Evolutionary conservation across 2,113 vertebrate genomes (phyloP).

Genomic region (Chauna torquata): DNA sequence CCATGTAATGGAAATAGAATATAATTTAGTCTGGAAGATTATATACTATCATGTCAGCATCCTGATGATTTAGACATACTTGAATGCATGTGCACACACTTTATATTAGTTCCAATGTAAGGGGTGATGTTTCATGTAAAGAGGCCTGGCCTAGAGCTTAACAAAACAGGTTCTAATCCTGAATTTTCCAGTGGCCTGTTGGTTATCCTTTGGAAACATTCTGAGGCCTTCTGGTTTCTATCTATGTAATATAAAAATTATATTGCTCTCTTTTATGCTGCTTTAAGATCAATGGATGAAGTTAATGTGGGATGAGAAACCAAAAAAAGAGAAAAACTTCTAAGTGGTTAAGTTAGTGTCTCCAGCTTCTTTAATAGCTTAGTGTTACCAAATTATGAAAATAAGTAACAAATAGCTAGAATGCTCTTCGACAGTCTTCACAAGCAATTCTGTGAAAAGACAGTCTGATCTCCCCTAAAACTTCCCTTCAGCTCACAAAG

Average conservation of each 20-base stretch:
- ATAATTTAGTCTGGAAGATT: conserved; percentile 30
- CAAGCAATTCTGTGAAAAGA: not conserved
- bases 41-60: not conserved
- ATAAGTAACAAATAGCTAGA: not conserved
- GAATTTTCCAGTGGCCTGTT: conserved; percentile 21
- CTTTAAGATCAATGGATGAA: not conserved
- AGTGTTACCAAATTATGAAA: not conserved
- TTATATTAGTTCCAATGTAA: not conserved
- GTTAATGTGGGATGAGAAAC: not conserved
- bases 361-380: not conserved
- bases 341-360: not conserved
- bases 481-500: not conserved
- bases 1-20: not conserved
- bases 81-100: not conserved
- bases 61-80: not conserved
- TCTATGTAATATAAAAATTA: not conserved
- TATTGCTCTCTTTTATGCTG: not conserved
- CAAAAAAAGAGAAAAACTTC: not conserved
- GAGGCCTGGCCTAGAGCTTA: not conserved
- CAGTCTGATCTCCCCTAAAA: not conserved
- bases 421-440: not conserved
- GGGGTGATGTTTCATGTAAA: not conserved
- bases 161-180: not conserved
- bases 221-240: conserved; percentile 29
- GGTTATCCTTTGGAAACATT: not conserved